phyloP scores from a whole-genome alignment of 1,140 invertebrate genomes.

The Hyles euphorbiae region DNA sequence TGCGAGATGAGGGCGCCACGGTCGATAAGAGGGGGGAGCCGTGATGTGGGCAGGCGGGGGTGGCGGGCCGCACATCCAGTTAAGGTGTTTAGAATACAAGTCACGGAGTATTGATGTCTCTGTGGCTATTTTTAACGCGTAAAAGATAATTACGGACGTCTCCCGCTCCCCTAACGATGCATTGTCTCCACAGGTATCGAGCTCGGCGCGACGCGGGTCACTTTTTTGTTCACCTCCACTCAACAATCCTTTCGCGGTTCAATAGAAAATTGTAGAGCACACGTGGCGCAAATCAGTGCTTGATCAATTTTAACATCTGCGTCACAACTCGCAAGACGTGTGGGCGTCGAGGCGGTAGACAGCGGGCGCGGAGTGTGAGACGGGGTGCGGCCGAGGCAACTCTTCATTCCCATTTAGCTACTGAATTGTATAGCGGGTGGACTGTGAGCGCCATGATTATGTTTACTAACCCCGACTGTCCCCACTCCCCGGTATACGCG shows the following conservation, averaged over 20 bases:
- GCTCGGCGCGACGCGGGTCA: constrained; percentile 3
- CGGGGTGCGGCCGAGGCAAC: constrained; percentile 33
- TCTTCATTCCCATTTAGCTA: constrained; percentile 68
- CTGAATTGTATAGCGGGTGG: constrained; percentile 63
- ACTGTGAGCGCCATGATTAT: constrained; percentile 57
- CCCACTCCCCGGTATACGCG: constrained; percentile 44
- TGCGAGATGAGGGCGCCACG: constrained; percentile 66
- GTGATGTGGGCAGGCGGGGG: constrained; percentile 22
- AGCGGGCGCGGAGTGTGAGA: constrained; percentile 43
- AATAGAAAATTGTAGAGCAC: no score
- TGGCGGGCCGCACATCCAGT: constrained; percentile 39
- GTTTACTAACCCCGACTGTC: constrained; percentile 62
- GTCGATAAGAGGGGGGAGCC: constrained; percentile 50
- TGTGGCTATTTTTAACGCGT: constrained; percentile 37
- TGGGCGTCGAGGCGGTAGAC: constrained; percentile 50
- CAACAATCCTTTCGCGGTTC: no score
- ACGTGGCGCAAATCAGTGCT: constrained; percentile 2
- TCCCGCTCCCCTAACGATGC: constrained; percentile 17
- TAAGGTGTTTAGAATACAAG: constrained; percentile 64
- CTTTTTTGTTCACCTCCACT: not conserved
- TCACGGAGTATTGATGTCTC: constrained; percentile 55
- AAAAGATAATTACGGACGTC: constrained; percentile 23
- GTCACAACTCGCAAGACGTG: constrained; percentile 41
- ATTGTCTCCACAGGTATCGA: constrained; percentile 11
- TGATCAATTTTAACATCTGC: constrained; percentile 40